Evolutionary conservation across 2,888 invertebrate species (phyloP), one percentile per base, ranked within the genome.

Genomic region (Eupithecia exiguata): DNA sequence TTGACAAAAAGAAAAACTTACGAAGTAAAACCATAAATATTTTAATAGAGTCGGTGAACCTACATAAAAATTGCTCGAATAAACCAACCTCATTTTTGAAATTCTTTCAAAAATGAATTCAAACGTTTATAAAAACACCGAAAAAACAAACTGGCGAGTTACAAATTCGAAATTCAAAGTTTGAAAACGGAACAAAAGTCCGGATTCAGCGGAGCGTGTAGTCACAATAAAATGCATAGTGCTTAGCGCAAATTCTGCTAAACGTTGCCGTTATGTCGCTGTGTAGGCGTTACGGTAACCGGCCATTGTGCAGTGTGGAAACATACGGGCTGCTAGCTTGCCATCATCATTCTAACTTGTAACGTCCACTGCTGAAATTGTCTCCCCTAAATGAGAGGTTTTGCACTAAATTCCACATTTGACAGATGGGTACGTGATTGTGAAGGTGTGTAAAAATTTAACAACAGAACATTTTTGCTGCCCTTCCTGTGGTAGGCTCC

Each of bases 221-320:
- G 84, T 81, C 74, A 82, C 84, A 81, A 74, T 83, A 83, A 81
- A 84, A 80, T 85, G 87, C 84, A 84, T 83, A 82, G 84, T 83
- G 86, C 87, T 88, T 87, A 88, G 87, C 82, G 87, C 88, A 88
- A 89, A 88, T 89, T 88, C 86, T 82, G 85, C 83, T 86, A 87
- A 89, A 87, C 85, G 87, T 84, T 81, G 78, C 85, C 88, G 87
- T 89, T 89, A 86, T 79, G 86, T 82, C 82, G 85, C 84, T 84
- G 86, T 85, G 88, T 86, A 88, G 88, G 87, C 88, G 83, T 86
- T 86, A 84, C 87, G 84, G 84, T 87, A 83, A 87, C 83, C 77
- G 84, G 80, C 82, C 80, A 84, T 86, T 86, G 82, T 82, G 63
- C 58, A 80, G 76, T 81, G 35, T 68, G 71, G 30, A 79, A 78